Percentiles rank a stretch among this genome's conserved stretches.
These are phyloP conservation scores for Myiotriccus ornatus DNA, from an alignment of 2,797 vertebrate genomes.

Conservation along the genomic window DNA sequence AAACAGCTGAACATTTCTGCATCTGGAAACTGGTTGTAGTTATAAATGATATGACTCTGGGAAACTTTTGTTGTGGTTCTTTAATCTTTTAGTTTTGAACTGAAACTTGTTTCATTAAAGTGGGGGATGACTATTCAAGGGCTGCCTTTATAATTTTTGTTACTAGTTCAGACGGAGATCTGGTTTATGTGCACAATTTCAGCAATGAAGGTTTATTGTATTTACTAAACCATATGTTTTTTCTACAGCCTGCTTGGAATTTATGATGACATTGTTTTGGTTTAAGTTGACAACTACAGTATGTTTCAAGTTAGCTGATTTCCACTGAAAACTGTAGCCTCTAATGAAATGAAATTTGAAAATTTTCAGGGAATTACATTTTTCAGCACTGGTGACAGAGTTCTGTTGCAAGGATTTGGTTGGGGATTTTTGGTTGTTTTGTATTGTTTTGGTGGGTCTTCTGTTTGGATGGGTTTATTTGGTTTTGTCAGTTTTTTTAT, in stretches of 20 bases:
- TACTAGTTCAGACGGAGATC: constrained; percentile 63
- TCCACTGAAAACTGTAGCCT: constrained; percentile 59
- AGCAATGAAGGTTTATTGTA: constrained; percentile 53
- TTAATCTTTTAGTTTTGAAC: constrained; percentile 73
- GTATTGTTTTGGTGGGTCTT: not conserved
- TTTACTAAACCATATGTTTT: constrained; percentile 67
- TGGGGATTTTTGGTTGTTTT: not conserved
- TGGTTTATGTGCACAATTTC: constrained; percentile 66
- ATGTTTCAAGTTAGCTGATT: constrained; percentile 70
- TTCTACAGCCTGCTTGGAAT: constrained; percentile 65
- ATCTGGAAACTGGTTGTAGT: constrained; percentile 53
- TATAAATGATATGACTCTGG: constrained; percentile 12
- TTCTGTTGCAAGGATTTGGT: not conserved
- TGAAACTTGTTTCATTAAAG: constrained; percentile 77
- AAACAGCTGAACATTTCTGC: constrained; percentile 40
- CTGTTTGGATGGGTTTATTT: not conserved
- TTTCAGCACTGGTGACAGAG: not conserved
- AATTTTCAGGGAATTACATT: constrained; percentile 19
- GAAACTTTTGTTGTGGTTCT: constrained; percentile 66
- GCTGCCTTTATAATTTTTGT: constrained; percentile 63
- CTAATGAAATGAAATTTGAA: constrained; percentile 57
- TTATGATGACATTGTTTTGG: constrained; percentile 68
- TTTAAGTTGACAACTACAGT: constrained; percentile 66
- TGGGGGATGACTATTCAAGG: constrained; percentile 59
- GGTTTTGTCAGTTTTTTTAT: not conserved